phyloP scores from a whole-genome alignment of 2,797 vertebrate species.

The Thalassophryne amazonica region DNA sequence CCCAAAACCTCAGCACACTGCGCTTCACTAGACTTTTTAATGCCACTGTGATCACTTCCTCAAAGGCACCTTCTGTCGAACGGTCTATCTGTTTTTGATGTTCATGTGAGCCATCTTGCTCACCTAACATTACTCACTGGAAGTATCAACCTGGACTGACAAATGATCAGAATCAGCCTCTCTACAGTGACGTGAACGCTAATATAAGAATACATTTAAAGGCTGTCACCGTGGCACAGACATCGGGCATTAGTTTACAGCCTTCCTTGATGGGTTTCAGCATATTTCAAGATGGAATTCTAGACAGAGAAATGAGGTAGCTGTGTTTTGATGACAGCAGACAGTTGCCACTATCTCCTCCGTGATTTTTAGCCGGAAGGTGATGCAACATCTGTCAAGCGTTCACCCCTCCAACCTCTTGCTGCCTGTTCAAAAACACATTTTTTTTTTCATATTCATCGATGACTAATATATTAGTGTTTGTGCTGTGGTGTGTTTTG shows the following conservation, averaged over 20 bases:
- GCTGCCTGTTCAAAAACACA: background rate
- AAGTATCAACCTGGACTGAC: conserved; percentile 49
- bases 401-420: background rate
- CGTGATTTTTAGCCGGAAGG: conserved; percentile 20
- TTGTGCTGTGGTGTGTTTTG: background rate
- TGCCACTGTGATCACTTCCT: conserved; percentile 13
- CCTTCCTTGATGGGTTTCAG: conserved; percentile 28
- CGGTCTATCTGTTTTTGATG: conserved; percentile 33
- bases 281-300: conserved; percentile 39
- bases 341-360: conserved; percentile 35
- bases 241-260: conserved; percentile 35
- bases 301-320: conserved; percentile 48
- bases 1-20: too few relatives aligned
- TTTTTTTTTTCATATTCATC: background rate
- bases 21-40: conserved; percentile 9
- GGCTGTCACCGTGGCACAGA: conserved; percentile 38
- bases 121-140: conserved; percentile 36
- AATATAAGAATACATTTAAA: conserved; percentile 64
- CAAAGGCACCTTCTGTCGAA: conserved; percentile 50
- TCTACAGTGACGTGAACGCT: conserved; percentile 39
- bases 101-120: conserved; percentile 24
- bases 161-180: conserved; percentile 31
- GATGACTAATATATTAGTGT: conserved; percentile 1
- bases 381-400: conserved; percentile 31
- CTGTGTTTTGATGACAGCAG: conserved; percentile 39